Evolutionary conservation across 2,113 vertebrate genomes (phyloP).

Genomic region (Tenebrosternarchus preto): DNA sequence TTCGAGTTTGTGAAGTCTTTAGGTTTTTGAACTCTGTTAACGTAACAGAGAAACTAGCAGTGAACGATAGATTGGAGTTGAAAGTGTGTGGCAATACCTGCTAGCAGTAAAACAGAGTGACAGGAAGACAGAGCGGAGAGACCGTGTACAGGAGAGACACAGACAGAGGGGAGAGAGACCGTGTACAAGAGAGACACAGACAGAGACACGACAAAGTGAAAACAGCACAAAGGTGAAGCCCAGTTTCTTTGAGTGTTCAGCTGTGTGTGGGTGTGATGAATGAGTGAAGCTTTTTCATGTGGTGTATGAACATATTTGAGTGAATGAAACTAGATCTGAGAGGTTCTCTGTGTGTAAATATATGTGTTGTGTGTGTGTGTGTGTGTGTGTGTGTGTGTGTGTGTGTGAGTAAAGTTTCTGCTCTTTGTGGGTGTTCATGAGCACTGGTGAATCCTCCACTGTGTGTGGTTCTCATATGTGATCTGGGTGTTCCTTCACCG

Average conservation of each 20-base stretch:
- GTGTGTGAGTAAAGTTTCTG: conserved; percentile 32
- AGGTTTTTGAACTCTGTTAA: background rate
- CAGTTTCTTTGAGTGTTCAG: background rate
- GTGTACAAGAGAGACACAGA: background rate
- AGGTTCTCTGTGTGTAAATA: too few relatives aligned
- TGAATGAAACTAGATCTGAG: background rate
- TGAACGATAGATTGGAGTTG: background rate
- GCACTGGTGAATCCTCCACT: too few relatives aligned
- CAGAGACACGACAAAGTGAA: too few relatives aligned
- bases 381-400: background rate
- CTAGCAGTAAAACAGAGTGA: conserved; percentile 29
- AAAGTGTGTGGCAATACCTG: conserved; percentile 40
- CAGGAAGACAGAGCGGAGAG: background rate
- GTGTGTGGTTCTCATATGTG: too few relatives aligned
- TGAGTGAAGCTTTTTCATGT: background rate
- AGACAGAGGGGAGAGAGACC: background rate
- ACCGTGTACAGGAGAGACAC: background rate
- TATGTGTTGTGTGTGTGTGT: background rate
- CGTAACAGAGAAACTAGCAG: background rate
- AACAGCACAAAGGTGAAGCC: background rate
- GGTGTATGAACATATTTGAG: background rate
- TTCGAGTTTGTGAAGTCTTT: background rate
- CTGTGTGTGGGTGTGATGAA: background rate
- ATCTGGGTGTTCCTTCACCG: too few relatives aligned
- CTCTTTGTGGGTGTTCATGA: background rate